phyloP scores from a whole-genome alignment of 2,797 vertebrate genomes.

The Rhinoraja longicauda region DNA sequence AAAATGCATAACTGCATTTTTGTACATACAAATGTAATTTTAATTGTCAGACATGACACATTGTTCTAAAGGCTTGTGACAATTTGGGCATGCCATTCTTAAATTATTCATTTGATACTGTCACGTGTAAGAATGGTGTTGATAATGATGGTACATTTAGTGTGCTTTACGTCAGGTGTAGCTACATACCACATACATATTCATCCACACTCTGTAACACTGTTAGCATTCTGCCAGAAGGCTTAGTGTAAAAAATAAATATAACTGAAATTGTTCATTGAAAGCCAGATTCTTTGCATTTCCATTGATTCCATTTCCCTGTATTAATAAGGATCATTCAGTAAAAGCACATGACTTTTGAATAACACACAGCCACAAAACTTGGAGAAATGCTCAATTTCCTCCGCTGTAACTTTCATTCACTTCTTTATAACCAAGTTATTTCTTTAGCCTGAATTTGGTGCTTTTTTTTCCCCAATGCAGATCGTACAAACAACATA shows the following conservation, averaged over 20 bases:
- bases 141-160: conserved; percentile 18
- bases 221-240: background rate
- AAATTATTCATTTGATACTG: background rate
- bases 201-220: conserved; percentile 3
- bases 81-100: conserved; percentile 17
- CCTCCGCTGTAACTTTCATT: background rate
- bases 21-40: conserved; percentile 18
- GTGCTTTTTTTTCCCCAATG: conserved; percentile 40
- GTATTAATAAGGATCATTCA: background rate
- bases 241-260: conserved; percentile 13
- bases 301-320: conserved; percentile 16
- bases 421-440: conserved; percentile 15
- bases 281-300: background rate
- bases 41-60: conserved; percentile 24
- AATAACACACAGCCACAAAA: background rate
- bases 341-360: background rate
- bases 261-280: conserved; percentile 21
- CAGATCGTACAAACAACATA: background rate
- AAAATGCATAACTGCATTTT: background rate
- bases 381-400: background rate
- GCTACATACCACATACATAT: conserved; percentile 23
- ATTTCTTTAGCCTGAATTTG: background rate
- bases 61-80: conserved; percentile 7
- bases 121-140: conserved; percentile 9
- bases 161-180: conserved; percentile 27